Evolutionary conservation across 2,797 vertebrate species (phyloP).

Genomic region (Phoeniculus purpureus): DNA sequence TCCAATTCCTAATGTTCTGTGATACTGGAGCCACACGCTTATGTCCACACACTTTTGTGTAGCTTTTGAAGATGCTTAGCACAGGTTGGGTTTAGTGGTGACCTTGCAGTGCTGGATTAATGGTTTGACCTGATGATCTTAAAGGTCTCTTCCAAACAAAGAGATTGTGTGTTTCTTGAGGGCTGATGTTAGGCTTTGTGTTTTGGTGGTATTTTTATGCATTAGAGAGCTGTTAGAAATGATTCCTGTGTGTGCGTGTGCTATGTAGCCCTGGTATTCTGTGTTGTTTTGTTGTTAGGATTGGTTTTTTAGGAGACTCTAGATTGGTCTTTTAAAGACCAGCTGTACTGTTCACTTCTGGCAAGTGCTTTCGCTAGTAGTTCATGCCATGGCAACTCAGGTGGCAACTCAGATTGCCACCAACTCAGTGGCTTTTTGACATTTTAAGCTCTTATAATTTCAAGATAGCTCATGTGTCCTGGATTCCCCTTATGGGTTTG

Average conservation of each 20-base stretch:
- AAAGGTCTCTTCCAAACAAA: no score
- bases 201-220: rapidly evolving
- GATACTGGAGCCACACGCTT: background rate
- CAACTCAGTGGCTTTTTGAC: rapidly evolving
- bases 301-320: background rate
- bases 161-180: background rate
- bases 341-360: rapidly evolving
- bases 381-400: background rate
- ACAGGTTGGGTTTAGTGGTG: no score
- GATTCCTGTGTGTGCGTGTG: background rate
- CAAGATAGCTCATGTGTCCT: background rate
- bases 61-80: background rate
- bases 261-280: background rate
- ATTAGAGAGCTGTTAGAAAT: background rate
- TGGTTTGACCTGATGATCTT: no score
- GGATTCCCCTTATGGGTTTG: background rate
- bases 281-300: background rate
- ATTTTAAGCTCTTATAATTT: background rate
- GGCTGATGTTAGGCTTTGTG: background rate
- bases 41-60: background rate
- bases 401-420: background rate
- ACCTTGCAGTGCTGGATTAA: no score
- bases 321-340: background rate
- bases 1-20: background rate
- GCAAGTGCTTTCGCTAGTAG: background rate